Evolutionary conservation across 2,888 invertebrate species (phyloP).

Genomic region (Apamea monoglypha): DNA sequence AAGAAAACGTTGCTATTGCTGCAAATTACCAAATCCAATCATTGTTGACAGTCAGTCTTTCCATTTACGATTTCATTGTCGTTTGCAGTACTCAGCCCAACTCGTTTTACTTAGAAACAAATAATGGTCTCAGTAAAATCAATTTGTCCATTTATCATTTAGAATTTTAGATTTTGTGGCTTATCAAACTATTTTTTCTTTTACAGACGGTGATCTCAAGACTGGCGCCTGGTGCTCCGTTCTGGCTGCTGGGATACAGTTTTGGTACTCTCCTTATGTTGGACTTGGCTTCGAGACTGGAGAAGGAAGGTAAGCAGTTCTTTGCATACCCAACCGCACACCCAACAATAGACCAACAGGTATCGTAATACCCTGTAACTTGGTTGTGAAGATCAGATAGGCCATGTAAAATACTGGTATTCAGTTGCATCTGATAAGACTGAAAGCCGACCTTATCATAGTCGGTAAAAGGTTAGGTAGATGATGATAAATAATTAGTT

Average conservation of each 20-base stretch:
- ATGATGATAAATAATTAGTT: not conserved
- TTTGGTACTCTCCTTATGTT: slow-evolving; percentile 95
- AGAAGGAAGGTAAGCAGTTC: slow-evolving; percentile 90
- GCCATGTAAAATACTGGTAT: not conserved
- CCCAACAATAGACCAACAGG: not conserved
- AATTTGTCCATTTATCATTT: not conserved
- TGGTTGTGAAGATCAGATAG: not conserved
- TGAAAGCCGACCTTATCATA: not conserved
- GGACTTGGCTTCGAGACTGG: slow-evolving; percentile 93
- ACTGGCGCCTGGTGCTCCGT: slow-evolving; percentile 91
- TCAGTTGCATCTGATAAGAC: not conserved
- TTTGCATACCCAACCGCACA: not conserved
- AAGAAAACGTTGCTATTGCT: not conserved
- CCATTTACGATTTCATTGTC: not conserved
- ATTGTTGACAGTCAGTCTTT: not conserved
- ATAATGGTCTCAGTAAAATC: not conserved
- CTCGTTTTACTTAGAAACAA: not conserved
- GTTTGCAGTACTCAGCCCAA: not conserved
- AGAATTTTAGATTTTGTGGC: not conserved
- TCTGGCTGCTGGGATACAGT: slow-evolving; percentile 96
- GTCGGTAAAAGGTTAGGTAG: not conserved
- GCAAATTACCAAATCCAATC: not conserved
- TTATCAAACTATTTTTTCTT: not conserved
- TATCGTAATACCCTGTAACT: no score
- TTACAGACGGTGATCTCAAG: slow-evolving; percentile 91